Conservation (phyloP, 2,888 invertebrate genomes). For the Smittia aterrima region DNA sequence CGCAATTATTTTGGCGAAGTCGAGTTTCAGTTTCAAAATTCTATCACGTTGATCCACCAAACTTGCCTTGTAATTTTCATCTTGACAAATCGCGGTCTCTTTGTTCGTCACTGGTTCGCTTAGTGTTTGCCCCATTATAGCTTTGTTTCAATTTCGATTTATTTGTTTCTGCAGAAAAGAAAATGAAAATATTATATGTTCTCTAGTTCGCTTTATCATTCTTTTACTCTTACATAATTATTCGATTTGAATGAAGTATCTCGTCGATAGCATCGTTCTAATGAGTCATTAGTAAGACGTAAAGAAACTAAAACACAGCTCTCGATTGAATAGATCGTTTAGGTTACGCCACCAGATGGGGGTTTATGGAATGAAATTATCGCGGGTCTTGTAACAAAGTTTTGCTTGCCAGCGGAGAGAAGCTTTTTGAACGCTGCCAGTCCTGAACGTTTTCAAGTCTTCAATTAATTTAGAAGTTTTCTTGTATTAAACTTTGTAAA, state of each 20-base stretch:
- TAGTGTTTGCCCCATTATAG: slow-evolving; percentile 90
- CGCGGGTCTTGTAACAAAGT: no score
- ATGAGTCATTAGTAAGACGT: not conserved
- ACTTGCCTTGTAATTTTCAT: slow-evolving; percentile 58
- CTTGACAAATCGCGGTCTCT: slow-evolving; percentile 78
- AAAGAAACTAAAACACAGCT: no score
- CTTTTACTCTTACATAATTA: not conserved
- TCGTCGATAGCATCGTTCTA: slow-evolving; percentile 13
- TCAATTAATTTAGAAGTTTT: no score
- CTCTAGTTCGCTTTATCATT: not conserved
- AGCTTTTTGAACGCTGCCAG: no score
- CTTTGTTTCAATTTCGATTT: not conserved
- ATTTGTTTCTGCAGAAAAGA: not conserved
- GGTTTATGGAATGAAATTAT: no score
- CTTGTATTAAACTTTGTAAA: no score
- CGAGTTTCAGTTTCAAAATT: not conserved
- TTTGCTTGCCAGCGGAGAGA: no score
- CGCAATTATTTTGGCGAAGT: slow-evolving; percentile 22
- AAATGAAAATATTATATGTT: not conserved
- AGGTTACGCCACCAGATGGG: no score
- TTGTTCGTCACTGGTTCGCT: slow-evolving; percentile 94
- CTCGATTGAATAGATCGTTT: no score
- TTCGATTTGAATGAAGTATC: not conserved
- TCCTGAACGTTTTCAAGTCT: no score
- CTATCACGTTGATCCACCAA: no score